Evolutionary conservation across 2,888 invertebrate species (phyloP).

Genomic region (Colostygia pectinataria): DNA sequence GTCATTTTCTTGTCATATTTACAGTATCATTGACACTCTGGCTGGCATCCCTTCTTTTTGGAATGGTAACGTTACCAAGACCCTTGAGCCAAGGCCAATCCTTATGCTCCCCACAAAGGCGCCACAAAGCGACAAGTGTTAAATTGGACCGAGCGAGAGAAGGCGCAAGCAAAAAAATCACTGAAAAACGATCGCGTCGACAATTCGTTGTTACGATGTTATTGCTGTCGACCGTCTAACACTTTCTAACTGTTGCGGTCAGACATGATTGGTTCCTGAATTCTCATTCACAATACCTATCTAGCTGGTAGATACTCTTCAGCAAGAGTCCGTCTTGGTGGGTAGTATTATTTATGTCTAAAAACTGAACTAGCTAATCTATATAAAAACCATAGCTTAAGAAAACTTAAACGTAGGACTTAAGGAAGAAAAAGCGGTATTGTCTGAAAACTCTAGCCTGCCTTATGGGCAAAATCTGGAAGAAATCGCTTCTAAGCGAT

Average conservation of each 20-base stretch:
- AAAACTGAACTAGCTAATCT: too few relatives aligned
- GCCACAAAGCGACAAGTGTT: slow-evolving; percentile 19
- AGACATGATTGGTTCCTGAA: slow-evolving; percentile 17
- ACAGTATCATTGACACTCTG: too few relatives aligned
- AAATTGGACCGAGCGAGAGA: slow-evolving; percentile 22
- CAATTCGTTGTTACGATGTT: slow-evolving; percentile 28
- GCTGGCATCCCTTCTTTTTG: too few relatives aligned
- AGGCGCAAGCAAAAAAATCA: slow-evolving; percentile 26
- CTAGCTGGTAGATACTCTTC: background rate
- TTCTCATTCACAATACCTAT: background rate
- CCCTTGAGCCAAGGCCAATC: slow-evolving; percentile 8
- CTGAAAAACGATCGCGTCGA: slow-evolving; percentile 26
- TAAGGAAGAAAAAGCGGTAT: too few relatives aligned
- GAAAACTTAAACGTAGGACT: too few relatives aligned
- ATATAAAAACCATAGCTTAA: too few relatives aligned
- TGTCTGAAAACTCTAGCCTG: too few relatives aligned
- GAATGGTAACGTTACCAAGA: background rate
- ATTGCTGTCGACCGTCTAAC: slow-evolving; percentile 21
- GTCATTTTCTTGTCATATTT: too few relatives aligned
- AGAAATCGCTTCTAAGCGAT: too few relatives aligned
- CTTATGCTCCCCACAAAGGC: background rate
- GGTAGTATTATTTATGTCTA: background rate
- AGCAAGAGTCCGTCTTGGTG: too few relatives aligned
- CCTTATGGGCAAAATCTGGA: too few relatives aligned
- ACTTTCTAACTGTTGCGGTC: slow-evolving; percentile 34